These are phyloP conservation scores for Dolichotis patagonum DNA, from an alignment of 2,113 vertebrate species.

Conservation along the genomic window DNA sequence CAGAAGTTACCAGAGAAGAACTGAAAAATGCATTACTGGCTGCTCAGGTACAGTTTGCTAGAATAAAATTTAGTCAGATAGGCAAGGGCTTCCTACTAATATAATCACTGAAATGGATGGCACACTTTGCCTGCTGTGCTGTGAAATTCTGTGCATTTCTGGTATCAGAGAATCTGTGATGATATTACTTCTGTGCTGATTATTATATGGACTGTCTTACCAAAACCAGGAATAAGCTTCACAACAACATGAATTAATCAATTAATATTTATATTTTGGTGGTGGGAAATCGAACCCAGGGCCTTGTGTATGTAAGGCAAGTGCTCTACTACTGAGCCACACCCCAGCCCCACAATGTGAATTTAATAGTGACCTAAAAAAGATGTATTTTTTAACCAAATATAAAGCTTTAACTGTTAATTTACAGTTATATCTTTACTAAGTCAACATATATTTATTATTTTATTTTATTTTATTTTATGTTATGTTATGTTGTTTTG, in stretches of 20 bases:
- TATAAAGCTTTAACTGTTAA: background rate
- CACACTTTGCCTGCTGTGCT: background rate
- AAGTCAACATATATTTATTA: background rate
- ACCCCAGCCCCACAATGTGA: background rate
- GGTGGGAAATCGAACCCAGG: no score
- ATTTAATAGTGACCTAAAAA: slow-evolving; percentile 36
- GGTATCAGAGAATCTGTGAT: background rate
- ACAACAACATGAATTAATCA: background rate
- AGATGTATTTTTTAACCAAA: slow-evolving; percentile 45
- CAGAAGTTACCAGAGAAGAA: slow-evolving; percentile 98
- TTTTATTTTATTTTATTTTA: no score
- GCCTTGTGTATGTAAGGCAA: no score
- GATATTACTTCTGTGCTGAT: slow-evolving; percentile 3
- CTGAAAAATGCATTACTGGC: slow-evolving; percentile 97
- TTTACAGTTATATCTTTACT: background rate
- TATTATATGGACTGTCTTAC: slow-evolving; percentile 7
- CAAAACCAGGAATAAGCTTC: slow-evolving; percentile 39
- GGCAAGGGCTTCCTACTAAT: background rate
- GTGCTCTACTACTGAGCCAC: no score
- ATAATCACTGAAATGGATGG: background rate
- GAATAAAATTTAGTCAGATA: slow-evolving; percentile 35
- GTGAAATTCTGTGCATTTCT: background rate
- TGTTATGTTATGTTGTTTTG: no score
- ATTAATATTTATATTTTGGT: no score
- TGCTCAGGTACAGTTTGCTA: slow-evolving; percentile 91